Conservation (phyloP, 2,888 invertebrate species). For the Drosophila percnosoma region DNA sequence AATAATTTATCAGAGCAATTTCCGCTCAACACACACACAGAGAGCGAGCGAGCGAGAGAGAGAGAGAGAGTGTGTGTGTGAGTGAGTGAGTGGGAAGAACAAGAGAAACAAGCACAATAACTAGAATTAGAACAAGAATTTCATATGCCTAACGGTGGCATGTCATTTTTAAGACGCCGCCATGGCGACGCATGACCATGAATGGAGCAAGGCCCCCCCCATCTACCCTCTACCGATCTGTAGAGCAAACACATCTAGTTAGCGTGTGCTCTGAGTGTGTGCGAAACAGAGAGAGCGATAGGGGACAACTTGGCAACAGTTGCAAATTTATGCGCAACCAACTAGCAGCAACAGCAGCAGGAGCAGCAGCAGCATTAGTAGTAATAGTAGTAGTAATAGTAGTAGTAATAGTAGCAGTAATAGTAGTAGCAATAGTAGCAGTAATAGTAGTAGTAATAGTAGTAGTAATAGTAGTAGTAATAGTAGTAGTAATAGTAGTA, state of each 20-base stretch:
- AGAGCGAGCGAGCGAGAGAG: background rate
- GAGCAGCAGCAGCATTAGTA: too few relatives aligned
- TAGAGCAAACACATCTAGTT: background rate
- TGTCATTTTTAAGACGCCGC: slow-evolving; percentile 59
- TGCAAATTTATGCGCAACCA: background rate
- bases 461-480: too few relatives aligned
- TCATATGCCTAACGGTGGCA: slow-evolving; percentile 61
- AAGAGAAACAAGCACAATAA: slow-evolving; percentile 3
- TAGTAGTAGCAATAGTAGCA: too few relatives aligned
- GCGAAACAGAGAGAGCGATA: background rate
- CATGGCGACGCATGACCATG: slow-evolving; percentile 52
- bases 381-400: too few relatives aligned
- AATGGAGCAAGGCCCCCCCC: slow-evolving; percentile 15
- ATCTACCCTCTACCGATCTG: background rate
- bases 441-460: too few relatives aligned
- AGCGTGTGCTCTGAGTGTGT: background rate
- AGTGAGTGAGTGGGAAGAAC: background rate
- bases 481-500: too few relatives aligned
- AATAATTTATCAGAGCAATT: slow-evolving; percentile 77
- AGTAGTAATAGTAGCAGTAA: too few relatives aligned
- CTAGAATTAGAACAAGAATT: slow-evolving; percentile 39
- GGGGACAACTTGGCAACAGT: background rate
- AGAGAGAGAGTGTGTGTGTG: background rate
- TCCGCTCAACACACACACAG: slow-evolving; percentile 57
- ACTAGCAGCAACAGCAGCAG: too few relatives aligned